phyloP scores from a whole-genome alignment of 2,113 vertebrate species.

The Lophotis ruficrista region DNA sequence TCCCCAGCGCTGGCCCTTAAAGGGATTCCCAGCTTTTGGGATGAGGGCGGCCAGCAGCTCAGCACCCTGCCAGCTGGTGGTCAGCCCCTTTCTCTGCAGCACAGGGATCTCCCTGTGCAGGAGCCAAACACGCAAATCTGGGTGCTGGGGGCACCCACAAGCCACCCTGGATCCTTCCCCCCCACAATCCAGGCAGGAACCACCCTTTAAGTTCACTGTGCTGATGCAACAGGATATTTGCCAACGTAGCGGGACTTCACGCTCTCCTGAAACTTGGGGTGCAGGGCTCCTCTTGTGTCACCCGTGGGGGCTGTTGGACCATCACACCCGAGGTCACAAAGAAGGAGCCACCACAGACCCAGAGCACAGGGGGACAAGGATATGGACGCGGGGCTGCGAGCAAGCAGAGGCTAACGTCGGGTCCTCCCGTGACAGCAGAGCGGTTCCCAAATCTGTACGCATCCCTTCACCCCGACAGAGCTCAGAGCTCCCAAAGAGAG shows the following conservation, averaged over 20 bases:
- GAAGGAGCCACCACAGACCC: fast-evolving
- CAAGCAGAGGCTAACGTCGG: fast-evolving
- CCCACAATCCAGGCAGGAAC: neutral
- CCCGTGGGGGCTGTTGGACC: fast-evolving
- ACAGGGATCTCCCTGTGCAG: too few species aligned
- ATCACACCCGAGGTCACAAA: fast-evolving
- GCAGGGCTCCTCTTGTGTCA: neutral
- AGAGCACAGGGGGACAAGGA: neutral
- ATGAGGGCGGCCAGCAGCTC: fast-evolving
- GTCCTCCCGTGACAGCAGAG: fast-evolving
- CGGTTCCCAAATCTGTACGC: fast-evolving
- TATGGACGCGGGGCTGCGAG: fast-evolving
- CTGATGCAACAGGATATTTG: neutral
- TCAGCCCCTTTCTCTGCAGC: neutral
- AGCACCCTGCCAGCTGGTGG: neutral
- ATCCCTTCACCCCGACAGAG: neutral
- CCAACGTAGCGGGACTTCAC: fast-evolving
- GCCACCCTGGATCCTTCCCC: neutral
- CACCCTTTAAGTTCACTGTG: fast-evolving
- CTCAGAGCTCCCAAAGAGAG: neutral
- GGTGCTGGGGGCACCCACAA: neutral
- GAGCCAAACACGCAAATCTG: neutral
- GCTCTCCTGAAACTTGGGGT: neutral
- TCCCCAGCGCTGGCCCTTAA: neutral
- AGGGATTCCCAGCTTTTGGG: neutral